Percentiles rank a stretch among this genome's conserved stretches.
phyloP scores from a whole-genome alignment of 2,888 invertebrate species.

The Mesochorus sp. region DNA sequence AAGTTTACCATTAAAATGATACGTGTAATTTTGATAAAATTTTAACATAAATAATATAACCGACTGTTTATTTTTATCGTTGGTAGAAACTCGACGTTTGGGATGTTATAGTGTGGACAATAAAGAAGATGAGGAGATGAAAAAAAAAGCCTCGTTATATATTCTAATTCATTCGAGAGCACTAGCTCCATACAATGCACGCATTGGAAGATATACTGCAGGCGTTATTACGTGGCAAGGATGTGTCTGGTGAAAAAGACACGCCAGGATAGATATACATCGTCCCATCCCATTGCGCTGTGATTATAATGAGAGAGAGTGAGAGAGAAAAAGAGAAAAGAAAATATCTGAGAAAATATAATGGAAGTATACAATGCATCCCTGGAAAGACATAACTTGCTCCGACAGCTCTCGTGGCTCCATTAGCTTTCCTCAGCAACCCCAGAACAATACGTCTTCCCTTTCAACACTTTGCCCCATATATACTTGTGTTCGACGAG shows the following conservation, averaged over 20 bases:
- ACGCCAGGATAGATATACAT: slow-evolving; percentile 2
- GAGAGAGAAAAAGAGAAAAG: slow-evolving; percentile 5
- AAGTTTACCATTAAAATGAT: too few relatives aligned
- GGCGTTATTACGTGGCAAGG: not conserved
- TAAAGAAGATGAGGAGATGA: not conserved
- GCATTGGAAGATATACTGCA: not conserved
- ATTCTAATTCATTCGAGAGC: slow-evolving; percentile 37
- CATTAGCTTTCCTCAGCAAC: slow-evolving; percentile 74
- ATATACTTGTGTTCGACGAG: slow-evolving; percentile 19
- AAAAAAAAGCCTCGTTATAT: slow-evolving; percentile 22
- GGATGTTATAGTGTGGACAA: not conserved
- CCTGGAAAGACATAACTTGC: slow-evolving; percentile 73
- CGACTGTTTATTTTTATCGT: too few relatives aligned
- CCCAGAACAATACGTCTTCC: slow-evolving; percentile 76
- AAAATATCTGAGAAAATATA: slow-evolving; percentile 47
- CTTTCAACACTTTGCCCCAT: slow-evolving; percentile 43
- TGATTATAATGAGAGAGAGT: slow-evolving; percentile 64
- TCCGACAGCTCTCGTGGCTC: slow-evolving; percentile 73
- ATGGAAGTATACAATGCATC: slow-evolving; percentile 67
- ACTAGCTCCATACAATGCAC: slow-evolving; percentile 12
- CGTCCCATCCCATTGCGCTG: slow-evolving; percentile 52
- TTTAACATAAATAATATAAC: too few relatives aligned
- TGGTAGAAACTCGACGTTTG: too few relatives aligned
- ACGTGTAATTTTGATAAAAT: too few relatives aligned
- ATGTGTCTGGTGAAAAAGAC: not conserved